Evolutionary conservation across 2,797 vertebrate genomes (phyloP).

Genomic region (Nannoperca obscura): DNA sequence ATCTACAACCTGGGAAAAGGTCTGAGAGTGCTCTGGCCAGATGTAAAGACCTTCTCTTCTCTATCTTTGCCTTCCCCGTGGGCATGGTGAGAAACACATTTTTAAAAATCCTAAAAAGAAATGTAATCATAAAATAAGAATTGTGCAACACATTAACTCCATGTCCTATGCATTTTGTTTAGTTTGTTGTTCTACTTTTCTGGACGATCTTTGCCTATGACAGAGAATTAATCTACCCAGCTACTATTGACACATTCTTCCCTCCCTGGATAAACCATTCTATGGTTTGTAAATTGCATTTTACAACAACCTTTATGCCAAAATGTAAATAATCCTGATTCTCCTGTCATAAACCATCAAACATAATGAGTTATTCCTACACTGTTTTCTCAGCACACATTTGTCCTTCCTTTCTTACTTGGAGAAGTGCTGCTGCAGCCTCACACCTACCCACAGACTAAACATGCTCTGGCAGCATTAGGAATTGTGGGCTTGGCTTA

Average conservation of each 20-base stretch:
- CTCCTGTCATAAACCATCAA: not conserved
- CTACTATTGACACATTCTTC: slow-evolving; percentile 86
- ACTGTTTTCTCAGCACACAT: slow-evolving; percentile 85
- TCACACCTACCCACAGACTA: slow-evolving; percentile 85
- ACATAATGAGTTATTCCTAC: not conserved
- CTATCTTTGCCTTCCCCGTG: slow-evolving; percentile 90
- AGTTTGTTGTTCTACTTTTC: slow-evolving; percentile 89
- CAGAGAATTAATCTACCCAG: slow-evolving; percentile 90
- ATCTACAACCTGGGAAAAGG: slow-evolving; percentile 80
- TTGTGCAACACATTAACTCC: not conserved
- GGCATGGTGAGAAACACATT: slow-evolving; percentile 87
- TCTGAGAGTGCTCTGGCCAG: slow-evolving; percentile 55
- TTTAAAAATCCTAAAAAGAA: not conserved
- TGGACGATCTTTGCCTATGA: slow-evolving; percentile 90
- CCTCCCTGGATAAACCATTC: slow-evolving; percentile 92
- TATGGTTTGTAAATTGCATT: slow-evolving; percentile 82
- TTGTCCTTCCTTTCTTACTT: slow-evolving; percentile 86
- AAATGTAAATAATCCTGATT: not conserved
- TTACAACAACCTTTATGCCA: not conserved
- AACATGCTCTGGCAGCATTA: slow-evolving; percentile 85
- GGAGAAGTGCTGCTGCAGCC: slow-evolving; percentile 87
- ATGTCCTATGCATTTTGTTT: slow-evolving; percentile 7
- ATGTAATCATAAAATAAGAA: not conserved
- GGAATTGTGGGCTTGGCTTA: slow-evolving; percentile 80
- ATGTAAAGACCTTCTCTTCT: slow-evolving; percentile 91